Evolutionary conservation across 2,797 vertebrate genomes (phyloP), one percentile per base, ranked within the genome.

Genomic region (Eurystomus glaucurus): DNA sequence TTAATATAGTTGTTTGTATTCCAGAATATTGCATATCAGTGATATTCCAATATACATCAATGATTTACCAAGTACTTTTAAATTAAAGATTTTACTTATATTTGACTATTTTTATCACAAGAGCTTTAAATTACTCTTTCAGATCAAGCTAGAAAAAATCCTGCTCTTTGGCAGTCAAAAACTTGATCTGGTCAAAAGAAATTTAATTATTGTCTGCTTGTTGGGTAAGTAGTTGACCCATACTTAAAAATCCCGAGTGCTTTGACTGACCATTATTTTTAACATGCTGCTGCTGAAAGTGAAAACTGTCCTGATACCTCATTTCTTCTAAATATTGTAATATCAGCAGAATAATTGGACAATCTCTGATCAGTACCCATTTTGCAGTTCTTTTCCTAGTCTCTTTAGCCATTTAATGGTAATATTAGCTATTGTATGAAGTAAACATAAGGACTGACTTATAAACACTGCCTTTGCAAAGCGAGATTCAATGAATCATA

Each of bases 191-290:
- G 43, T 96, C 58, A 90, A 93, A 72, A 52, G 46, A 96, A 96
- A 93, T 96, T 91, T 96, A 96, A 93, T 97, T 97, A 95, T 85
- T 92, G 62, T 50, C 52, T 95, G 41, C 55, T 70, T 86, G 70
- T 29, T 91, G 82, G 64, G 65, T 96, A 96, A 96, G 86, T 62
- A 0, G 72, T 85, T 96, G 95, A 88, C 95, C 76, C 50, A 55
- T 79, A 5, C 82, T 79, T 96, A 87, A 71, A 84, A 85, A 80
- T 86, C 79, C 72, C 8, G 9, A 37, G 58, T 76, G n/a, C 78
- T 82, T 31, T 61, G 26, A 74, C 48, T 83, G 69, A 48, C 62
- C 9, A 35, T 37, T 37, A 10, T n/a, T 28, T 60, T 83, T 89
- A 60, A 92, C 58, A 46, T 89, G 46, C 86, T 90, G 64, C 64